Conservation (phyloP, 2,113 vertebrate species). For the Panthera tigris region DNA sequence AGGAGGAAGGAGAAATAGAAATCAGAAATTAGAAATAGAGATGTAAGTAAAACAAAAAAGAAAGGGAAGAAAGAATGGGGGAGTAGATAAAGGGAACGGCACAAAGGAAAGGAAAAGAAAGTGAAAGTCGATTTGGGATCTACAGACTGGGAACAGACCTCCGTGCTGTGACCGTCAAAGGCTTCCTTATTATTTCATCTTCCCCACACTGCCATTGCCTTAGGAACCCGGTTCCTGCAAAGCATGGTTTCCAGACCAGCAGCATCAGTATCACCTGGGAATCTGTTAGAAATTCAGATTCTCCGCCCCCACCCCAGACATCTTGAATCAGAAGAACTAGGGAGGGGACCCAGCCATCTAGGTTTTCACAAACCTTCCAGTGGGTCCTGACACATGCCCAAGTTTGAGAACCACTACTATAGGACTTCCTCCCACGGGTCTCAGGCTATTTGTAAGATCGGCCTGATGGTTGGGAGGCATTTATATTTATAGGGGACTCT, state of each 20-base stretch:
- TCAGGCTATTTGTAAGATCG: neutral
- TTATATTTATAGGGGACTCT: neutral
- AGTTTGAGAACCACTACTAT: neutral
- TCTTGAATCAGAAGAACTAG: neutral
- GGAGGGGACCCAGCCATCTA: neutral
- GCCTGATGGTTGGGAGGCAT: neutral
- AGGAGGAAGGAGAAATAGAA: neutral
- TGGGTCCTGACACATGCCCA: accelerated
- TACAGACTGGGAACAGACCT: neutral
- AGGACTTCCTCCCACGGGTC: neutral
- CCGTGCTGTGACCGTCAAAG: accelerated
- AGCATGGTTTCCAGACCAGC: neutral
- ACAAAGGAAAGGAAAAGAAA: neutral
- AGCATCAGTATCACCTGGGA: neutral
- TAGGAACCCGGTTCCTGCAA: neutral
- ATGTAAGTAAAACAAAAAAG: neutral
- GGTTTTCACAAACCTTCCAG: neutral
- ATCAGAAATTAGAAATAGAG: neutral
- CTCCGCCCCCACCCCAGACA: accelerated
- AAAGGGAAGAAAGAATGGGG: neutral
- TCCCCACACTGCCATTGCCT: neutral
- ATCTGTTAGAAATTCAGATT: neutral
- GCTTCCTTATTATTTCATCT: accelerated
- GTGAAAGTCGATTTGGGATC: accelerated
- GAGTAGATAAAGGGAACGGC: neutral